A percentile compares a stretch with the other conserved stretches of the same genome.
Evolutionary conservation across 2,113 vertebrate genomes (phyloP).

Genomic region (Aplodontia rufa): DNA sequence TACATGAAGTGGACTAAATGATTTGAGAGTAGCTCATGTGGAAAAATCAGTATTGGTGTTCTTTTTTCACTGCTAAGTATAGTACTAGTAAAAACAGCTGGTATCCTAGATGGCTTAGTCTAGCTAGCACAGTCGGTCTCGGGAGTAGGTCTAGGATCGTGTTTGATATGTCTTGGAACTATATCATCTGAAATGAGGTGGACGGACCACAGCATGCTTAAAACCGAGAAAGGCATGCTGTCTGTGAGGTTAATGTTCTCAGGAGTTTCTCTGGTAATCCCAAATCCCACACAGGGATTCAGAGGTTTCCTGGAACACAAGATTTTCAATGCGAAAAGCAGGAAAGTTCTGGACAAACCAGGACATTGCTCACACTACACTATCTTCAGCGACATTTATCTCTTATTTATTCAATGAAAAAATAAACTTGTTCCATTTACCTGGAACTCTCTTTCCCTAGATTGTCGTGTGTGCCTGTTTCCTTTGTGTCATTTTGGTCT

Average conservation of each 20-base stretch:
- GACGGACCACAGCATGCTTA: background rate
- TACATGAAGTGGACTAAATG: background rate
- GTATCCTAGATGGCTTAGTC: background rate
- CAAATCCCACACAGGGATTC: background rate
- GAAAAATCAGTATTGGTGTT: background rate
- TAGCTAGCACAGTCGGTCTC: background rate
- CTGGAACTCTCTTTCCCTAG: background rate
- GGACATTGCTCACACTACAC: background rate
- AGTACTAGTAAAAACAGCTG: conserved; percentile 32
- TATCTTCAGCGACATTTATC: background rate
- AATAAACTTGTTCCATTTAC: background rate
- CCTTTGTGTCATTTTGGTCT: background rate
- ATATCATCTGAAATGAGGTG: background rate
- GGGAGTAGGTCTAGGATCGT: background rate
- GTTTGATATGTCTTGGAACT: background rate
- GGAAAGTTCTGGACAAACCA: background rate
- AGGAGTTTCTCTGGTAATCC: background rate
- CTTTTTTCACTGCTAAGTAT: background rate
- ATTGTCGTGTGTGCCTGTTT: background rate
- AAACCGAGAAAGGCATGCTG: background rate
- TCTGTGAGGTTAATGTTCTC: background rate
- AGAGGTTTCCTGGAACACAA: background rate
- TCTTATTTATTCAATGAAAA: background rate
- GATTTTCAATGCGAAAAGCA: background rate
- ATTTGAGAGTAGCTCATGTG: background rate